phyloP scores from a whole-genome alignment of 2,888 invertebrate genomes.

The Noctua comes region DNA sequence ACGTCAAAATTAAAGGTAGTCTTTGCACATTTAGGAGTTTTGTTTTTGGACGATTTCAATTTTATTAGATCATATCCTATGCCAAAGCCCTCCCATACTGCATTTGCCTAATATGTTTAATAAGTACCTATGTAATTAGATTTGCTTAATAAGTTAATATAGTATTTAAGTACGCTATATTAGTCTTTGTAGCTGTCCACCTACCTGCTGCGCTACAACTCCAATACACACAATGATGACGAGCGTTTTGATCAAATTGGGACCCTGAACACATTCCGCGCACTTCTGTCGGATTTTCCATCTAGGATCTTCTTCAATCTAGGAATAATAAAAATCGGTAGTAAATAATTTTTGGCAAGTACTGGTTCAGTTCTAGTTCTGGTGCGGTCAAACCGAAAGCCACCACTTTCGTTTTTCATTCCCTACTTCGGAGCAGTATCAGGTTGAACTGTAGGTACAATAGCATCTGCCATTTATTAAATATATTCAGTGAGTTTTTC shows the following conservation, averaged over 20 bases:
- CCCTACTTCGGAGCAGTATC: background rate
- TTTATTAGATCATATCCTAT: background rate
- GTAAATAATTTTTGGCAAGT: background rate
- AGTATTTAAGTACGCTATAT: background rate
- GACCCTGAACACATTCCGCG: slow-evolving; percentile 85
- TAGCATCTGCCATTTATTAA: background rate
- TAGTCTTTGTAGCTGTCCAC: background rate
- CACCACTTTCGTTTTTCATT: background rate
- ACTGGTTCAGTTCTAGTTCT: too few species aligned
- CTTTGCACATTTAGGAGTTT: background rate
- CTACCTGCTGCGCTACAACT: slow-evolving; percentile 91
- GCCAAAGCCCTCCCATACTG: background rate
- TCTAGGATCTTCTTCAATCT: slow-evolving; percentile 68
- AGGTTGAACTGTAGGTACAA: background rate
- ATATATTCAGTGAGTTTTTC: background rate
- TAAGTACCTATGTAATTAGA: background rate
- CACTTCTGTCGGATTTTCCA: slow-evolving; percentile 78
- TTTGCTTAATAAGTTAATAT: too few species aligned
- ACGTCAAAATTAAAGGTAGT: background rate
- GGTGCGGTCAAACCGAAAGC: background rate
- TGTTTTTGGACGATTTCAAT: background rate
- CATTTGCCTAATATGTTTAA: background rate
- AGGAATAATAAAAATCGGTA: background rate
- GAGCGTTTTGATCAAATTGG: slow-evolving; percentile 90
- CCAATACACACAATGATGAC: slow-evolving; percentile 89